These are phyloP conservation scores for Sceliomorpha sp. DNA, from an alignment of 2,888 invertebrate genomes.

Conservation along the genomic window DNA sequence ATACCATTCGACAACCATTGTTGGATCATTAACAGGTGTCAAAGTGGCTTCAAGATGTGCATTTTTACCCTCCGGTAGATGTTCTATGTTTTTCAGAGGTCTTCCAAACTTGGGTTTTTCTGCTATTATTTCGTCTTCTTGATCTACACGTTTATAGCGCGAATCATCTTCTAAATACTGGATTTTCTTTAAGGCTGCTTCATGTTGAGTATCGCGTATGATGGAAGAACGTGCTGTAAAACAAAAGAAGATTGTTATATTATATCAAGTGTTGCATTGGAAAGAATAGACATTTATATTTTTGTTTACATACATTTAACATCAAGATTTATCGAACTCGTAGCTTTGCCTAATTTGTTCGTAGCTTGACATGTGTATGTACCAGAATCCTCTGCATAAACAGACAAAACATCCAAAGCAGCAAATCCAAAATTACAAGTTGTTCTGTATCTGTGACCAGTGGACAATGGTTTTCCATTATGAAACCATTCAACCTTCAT, in stretches of 20 bases:
- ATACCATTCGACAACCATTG: conserved; percentile 99
- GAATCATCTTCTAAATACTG: conserved; percentile 94
- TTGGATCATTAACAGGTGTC: conserved; percentile 98
- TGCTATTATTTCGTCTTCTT: conserved; percentile 88
- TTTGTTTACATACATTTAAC: conserved; percentile 86
- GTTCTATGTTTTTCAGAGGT: conserved; percentile 91
- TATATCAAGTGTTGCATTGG: neutral
- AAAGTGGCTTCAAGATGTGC: conserved; percentile 97
- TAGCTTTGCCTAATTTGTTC: conserved; percentile 91
- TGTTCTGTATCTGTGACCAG: conserved; percentile 95
- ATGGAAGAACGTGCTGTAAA: conserved; percentile 89
- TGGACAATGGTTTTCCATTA: conserved; percentile 92
- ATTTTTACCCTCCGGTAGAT: conserved; percentile 91
- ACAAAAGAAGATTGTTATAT: conserved; percentile 9
- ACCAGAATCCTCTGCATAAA: conserved; percentile 96
- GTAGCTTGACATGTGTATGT: conserved; percentile 94
- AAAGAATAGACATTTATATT: neutral
- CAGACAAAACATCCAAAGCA: conserved; percentile 95
- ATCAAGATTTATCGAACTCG: conserved; percentile 89
- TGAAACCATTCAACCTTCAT: conserved; percentile 96
- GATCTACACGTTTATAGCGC: conserved; percentile 86
- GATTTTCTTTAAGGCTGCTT: conserved; percentile 94
- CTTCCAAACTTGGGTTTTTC: conserved; percentile 95
- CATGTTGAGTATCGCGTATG: conserved; percentile 94
- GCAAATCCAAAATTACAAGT: conserved; percentile 98